These are phyloP conservation scores for Buceros bicornis DNA, from an alignment of 2,797 vertebrate genomes.

Conservation along the genomic window DNA sequence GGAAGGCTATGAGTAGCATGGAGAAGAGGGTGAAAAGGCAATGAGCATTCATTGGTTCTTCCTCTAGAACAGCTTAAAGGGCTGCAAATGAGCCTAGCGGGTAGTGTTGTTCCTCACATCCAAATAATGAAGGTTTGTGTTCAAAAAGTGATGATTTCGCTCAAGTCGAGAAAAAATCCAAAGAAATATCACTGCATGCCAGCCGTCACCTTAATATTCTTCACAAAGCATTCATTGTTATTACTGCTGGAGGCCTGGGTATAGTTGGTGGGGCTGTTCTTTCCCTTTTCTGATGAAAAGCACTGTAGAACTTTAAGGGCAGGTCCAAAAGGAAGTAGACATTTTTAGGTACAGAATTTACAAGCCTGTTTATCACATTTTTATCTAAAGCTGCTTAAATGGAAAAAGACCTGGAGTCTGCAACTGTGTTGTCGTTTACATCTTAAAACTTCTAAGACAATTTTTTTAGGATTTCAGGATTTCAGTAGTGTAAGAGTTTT, in stretches of 20 bases:
- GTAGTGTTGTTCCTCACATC: neutral
- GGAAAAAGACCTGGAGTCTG: neutral
- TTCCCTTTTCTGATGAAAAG: neutral
- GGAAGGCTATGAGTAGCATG: neutral
- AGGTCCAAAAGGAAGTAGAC: neutral
- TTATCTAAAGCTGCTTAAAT: neutral
- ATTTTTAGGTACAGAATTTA: neutral
- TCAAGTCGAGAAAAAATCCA: neutral
- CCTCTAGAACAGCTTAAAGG: neutral
- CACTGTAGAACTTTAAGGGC: neutral
- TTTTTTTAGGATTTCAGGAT: neutral
- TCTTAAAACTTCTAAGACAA: neutral
- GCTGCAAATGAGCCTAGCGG: neutral
- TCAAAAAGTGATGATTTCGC: neutral
- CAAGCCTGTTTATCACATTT: neutral
- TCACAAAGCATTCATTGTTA: neutral
- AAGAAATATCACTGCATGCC: neutral
- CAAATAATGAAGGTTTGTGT: neutral
- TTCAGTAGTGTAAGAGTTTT: neutral
- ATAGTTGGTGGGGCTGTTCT: neutral
- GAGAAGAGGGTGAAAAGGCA: neutral
- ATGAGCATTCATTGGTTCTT: neutral
- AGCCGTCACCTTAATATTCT: neutral
- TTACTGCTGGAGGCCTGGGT: neutral
- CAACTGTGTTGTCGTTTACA: neutral